These are phyloP conservation scores for rabbit (Oryctolagus cuniculus) DNA, from an alignment of 2,113 vertebrate species.

Conservation along the genomic window DNA sequence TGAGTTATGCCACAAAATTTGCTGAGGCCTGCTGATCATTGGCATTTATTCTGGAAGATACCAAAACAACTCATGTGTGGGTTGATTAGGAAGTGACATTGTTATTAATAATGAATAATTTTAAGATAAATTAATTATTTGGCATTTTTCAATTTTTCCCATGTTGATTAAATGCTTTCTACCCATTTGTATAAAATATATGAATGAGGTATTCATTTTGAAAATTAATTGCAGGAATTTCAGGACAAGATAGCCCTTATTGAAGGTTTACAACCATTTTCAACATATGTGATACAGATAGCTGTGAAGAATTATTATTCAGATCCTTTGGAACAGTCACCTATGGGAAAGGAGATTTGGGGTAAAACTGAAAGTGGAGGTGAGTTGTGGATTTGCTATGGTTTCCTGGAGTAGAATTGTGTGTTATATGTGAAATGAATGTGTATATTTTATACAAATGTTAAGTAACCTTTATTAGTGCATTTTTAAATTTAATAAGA, in stretches of 20 bases:
- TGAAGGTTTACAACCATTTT: conserved; percentile 86
- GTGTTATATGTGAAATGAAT: background rate
- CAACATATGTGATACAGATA: conserved; percentile 83
- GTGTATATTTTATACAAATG: background rate
- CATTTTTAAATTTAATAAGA: conserved; percentile 2
- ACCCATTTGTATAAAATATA: conserved; percentile 23
- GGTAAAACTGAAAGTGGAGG: conserved; percentile 86
- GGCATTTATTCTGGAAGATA: background rate
- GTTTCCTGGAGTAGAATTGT: conserved; percentile 19
- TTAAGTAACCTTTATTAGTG: background rate
- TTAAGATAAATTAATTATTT: background rate
- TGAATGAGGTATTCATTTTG: conserved; percentile 19
- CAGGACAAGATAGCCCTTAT: conserved; percentile 77
- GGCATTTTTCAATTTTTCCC: background rate
- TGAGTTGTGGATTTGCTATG: conserved; percentile 78
- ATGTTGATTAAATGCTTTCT: conserved; percentile 49
- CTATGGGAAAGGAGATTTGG: conserved; percentile 68
- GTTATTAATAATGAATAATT: background rate
- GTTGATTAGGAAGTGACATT: background rate
- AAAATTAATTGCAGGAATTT: conserved; percentile 85
- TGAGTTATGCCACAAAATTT: background rate
- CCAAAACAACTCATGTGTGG: background rate
- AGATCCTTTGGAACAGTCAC: conserved; percentile 66
- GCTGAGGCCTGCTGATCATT: background rate
- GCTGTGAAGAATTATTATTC: conserved; percentile 87